Conservation (phyloP, 2,113 vertebrate species). For the Oncorhynchus gorbuscha region DNA sequence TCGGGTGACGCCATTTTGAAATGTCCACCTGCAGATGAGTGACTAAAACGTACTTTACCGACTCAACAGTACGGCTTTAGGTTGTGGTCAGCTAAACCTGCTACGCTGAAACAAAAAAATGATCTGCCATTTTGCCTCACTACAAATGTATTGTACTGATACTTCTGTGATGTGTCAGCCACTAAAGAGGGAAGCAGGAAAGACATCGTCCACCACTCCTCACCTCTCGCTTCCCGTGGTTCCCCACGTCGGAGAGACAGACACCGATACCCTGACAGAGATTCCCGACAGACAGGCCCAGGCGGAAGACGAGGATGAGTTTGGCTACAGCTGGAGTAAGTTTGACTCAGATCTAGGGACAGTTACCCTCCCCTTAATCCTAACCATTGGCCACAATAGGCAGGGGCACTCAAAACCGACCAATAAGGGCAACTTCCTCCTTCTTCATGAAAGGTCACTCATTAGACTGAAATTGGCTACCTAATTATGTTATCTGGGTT, state of each 20-base stretch:
- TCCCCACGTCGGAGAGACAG: constrained; percentile 76
- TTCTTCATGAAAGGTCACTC: too few relatives aligned
- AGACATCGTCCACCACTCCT: constrained; percentile 62
- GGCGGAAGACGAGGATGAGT: constrained; percentile 80
- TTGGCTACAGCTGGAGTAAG: constrained; percentile 95
- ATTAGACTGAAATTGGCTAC: too few relatives aligned
- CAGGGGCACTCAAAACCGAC: too few relatives aligned
- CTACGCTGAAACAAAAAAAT: too few relatives aligned
- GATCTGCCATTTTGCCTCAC: neutral
- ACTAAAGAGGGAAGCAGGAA: constrained; percentile 76
- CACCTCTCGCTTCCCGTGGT: constrained; percentile 74
- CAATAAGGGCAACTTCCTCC: too few relatives aligned
- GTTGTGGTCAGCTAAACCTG: too few relatives aligned
- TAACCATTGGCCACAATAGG: neutral
- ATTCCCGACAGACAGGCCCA: constrained; percentile 47
- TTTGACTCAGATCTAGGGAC: constrained; percentile 36
- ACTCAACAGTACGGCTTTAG: too few relatives aligned
- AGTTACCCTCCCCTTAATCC: neutral
- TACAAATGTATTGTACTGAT: neutral
- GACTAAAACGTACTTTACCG: too few relatives aligned
- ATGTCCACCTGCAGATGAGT: too few relatives aligned
- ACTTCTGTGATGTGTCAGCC: neutral
- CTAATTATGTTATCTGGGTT: too few relatives aligned
- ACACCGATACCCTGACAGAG: constrained; percentile 69
- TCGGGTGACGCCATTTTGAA: too few relatives aligned